phyloP scores from a whole-genome alignment of 2,797 vertebrate species.

The Rousettus madagascariensis region DNA sequence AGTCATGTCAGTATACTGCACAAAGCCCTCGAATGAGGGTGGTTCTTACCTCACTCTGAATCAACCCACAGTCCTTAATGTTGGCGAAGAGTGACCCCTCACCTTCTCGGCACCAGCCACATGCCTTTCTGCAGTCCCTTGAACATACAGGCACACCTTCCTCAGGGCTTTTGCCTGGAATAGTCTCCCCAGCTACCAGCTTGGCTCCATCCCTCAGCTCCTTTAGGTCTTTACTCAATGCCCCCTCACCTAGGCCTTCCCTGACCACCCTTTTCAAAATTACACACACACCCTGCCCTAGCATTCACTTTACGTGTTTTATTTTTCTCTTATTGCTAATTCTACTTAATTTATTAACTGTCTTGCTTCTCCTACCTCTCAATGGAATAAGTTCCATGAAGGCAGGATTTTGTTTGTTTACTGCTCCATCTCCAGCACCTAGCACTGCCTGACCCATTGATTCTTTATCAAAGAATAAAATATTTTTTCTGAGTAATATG shows the following conservation, averaged over 20 bases:
- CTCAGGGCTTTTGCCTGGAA: background rate
- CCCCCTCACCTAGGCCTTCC: background rate
- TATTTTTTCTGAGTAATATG: background rate
- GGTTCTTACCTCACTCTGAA: background rate
- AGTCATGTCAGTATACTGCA: background rate
- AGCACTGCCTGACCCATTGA: background rate
- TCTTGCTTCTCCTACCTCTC: background rate
- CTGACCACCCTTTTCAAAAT: background rate
- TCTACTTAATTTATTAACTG: background rate
- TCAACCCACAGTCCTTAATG: background rate
- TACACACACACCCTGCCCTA: fast-evolving
- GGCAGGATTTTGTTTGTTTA: background rate
- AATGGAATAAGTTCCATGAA: background rate
- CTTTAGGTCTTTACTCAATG: background rate
- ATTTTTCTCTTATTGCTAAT: background rate
- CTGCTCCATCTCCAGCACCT: background rate
- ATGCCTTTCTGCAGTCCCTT: background rate
- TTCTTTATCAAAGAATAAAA: slow-evolving; percentile 1
- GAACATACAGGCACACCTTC: background rate
- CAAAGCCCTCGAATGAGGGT: background rate
- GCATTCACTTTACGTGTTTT: background rate
- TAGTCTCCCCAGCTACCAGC: background rate
- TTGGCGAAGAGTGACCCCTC: fast-evolving
- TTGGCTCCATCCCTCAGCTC: background rate
- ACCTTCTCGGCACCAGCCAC: background rate